Evolutionary conservation across 2,888 invertebrate species (phyloP), one percentile per base, ranked within the genome.

Genomic region (Mantis religiosa): DNA sequence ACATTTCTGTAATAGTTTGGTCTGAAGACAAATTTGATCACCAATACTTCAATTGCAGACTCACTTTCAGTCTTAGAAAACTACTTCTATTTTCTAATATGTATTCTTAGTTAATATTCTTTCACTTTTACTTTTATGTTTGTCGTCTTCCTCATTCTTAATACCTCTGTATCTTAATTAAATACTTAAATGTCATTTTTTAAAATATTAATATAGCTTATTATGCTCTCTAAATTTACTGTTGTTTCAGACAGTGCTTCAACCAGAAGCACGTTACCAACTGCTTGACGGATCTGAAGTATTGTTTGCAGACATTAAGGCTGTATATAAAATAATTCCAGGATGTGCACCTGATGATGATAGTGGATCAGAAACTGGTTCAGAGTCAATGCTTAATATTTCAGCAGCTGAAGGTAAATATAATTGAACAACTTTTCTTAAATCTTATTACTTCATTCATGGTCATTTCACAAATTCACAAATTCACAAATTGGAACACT

Each of bases 241-340:
- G 4, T 71, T 71, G 54, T 92, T 91, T 15, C 90, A 93, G 93
- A 89, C 90, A 34, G 81, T 90, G 34, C 90, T 93, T 12, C 91
- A 91, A 28, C 91, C 92, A 0, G 90, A 91, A 25, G 92, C 92
- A 82, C 91, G 90, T 12, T 93, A 93, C 87, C 91, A 92, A 83
- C 90, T 93, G 3, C 91, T 91, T 83, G 91, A 92, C 91, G 92
- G 92, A 20, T 92, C 92, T 87, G 28, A 88, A 1, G 82, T 93
- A 15, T 90, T 89, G 12, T 92, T 93, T 88, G 93, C 93, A 1
- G 90, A 88, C 84, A 90, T 92, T 0, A 89, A 82, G 1, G 92
- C 92, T 0, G 89, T 89, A 30, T 93, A 91, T 88, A 71, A 71
- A 71, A 20, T 1, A 20, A 25, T 71, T 71, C 6, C 15, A 20